phyloP scores from a whole-genome alignment of 2,888 invertebrate genomes.

The Aspidapion aeneum region DNA sequence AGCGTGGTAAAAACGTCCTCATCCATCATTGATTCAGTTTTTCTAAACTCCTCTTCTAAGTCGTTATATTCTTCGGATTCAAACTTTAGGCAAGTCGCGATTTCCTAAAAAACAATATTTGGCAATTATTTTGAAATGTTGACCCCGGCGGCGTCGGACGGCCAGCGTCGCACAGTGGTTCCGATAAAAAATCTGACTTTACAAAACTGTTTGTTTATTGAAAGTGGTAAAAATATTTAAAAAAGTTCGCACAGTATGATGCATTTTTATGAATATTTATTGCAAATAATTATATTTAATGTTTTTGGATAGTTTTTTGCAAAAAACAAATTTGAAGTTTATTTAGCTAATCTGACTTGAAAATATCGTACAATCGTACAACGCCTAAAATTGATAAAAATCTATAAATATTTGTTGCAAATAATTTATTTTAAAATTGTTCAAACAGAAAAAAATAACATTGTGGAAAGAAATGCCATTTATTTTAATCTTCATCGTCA shows the following conservation, averaged over 20 bases:
- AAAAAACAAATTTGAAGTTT: too few species aligned
- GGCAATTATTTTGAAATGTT: background rate
- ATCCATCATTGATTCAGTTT: background rate
- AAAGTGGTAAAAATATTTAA: too few species aligned
- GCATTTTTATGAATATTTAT: background rate
- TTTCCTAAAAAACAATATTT: background rate
- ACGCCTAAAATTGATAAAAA: too few species aligned
- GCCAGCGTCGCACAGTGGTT: slow-evolving; percentile 5
- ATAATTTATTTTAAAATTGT: too few species aligned
- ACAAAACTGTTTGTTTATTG: slow-evolving; percentile 3
- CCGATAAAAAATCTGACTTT: slow-evolving; percentile 6
- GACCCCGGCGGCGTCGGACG: too few species aligned
- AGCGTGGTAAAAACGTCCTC: background rate
- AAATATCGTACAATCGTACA: too few species aligned
- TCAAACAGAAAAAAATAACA: too few species aligned
- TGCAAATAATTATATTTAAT: background rate
- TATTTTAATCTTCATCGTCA: too few species aligned
- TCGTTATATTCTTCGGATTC: background rate
- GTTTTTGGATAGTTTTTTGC: too few species aligned
- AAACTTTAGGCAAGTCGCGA: background rate
- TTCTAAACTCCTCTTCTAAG: background rate
- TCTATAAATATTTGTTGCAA: too few species aligned
- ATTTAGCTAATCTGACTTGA: too few species aligned
- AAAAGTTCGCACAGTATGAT: background rate
- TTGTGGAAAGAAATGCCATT: too few species aligned